Evolutionary conservation across 2,797 vertebrate genomes (phyloP).

Genomic region (Rhinoraja longicauda): DNA sequence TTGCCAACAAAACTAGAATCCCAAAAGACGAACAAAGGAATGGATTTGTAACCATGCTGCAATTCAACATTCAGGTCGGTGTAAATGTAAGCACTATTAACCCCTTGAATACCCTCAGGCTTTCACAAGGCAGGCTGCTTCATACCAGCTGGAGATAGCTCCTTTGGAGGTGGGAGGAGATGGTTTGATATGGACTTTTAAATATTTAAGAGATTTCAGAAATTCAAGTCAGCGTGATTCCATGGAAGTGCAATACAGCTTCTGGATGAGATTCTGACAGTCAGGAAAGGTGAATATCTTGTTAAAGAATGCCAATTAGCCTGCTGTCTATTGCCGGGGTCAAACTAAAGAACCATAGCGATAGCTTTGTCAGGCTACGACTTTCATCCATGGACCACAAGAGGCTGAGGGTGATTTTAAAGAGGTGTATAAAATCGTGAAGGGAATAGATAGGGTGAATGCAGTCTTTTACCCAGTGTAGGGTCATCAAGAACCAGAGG

Average conservation of each 20-base stretch:
- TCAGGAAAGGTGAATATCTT: background rate
- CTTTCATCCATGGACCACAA: no score
- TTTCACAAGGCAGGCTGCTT: background rate
- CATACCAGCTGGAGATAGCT: background rate
- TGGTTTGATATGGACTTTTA: no score
- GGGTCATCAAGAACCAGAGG: no score
- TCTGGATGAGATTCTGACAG: background rate
- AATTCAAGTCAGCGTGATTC: background rate
- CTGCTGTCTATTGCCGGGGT: background rate
- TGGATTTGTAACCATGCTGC: background rate
- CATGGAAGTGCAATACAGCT: background rate
- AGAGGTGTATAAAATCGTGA: no score
- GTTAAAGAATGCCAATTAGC: background rate
- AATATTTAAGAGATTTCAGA: background rate
- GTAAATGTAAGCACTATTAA: background rate
- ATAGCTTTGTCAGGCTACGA: no score
- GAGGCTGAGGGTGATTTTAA: no score
- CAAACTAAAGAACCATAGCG: no score
- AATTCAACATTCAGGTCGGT: background rate
- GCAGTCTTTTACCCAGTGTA: no score
- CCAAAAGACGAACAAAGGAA: no score
- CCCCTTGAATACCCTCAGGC: background rate
- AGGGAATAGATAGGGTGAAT: no score
- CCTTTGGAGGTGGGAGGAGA: background rate
- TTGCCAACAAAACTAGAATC: no score